These are phyloP conservation scores for Macrocentrus cingulum DNA, from an alignment of 1,140 invertebrate genomes.

Conservation along the genomic window DNA sequence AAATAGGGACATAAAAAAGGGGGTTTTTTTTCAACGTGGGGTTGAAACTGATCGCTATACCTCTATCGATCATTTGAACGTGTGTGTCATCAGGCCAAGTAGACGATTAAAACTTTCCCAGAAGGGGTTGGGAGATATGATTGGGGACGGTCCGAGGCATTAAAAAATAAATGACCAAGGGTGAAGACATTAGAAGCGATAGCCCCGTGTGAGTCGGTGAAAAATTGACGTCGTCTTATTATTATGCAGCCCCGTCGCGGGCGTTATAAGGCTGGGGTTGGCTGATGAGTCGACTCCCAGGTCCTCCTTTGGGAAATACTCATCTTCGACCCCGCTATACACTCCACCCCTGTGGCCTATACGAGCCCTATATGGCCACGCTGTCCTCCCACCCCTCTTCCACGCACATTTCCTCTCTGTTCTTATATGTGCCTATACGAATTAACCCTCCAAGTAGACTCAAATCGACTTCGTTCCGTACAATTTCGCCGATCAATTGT, in stretches of 20 bases:
- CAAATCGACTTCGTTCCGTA: not conserved
- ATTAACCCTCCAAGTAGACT: not conserved
- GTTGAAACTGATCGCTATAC: slow-evolving; percentile 11
- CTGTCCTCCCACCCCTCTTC: not conserved
- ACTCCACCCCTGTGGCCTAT: not conserved
- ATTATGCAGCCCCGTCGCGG: slow-evolving; percentile 31
- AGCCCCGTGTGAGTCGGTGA: slow-evolving; percentile 15
- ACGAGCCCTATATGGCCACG: not conserved
- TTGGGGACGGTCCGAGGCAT: not conserved
- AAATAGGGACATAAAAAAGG: not conserved
- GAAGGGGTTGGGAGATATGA: slow-evolving; percentile 14
- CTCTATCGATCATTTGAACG: slow-evolving; percentile 23
- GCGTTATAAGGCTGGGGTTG: slow-evolving; percentile 22
- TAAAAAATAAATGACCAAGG: slow-evolving; percentile 17
- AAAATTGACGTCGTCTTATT: slow-evolving; percentile 32
- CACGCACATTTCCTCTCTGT: not conserved
- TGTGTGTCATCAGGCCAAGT: slow-evolving; percentile 18
- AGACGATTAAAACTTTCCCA: slow-evolving; percentile 24
- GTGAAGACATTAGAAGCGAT: slow-evolving; percentile 4
- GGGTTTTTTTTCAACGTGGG: slow-evolving; percentile 13
- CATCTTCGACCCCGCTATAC: slow-evolving; percentile 18
- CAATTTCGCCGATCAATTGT: slow-evolving; percentile 4
- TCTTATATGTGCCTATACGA: not conserved
- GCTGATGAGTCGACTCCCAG: slow-evolving; percentile 32
- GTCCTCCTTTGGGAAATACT: slow-evolving; percentile 33